Evolutionary conservation across 2,888 invertebrate genomes (phyloP).

Genomic region (Leucozona laternaria): DNA sequence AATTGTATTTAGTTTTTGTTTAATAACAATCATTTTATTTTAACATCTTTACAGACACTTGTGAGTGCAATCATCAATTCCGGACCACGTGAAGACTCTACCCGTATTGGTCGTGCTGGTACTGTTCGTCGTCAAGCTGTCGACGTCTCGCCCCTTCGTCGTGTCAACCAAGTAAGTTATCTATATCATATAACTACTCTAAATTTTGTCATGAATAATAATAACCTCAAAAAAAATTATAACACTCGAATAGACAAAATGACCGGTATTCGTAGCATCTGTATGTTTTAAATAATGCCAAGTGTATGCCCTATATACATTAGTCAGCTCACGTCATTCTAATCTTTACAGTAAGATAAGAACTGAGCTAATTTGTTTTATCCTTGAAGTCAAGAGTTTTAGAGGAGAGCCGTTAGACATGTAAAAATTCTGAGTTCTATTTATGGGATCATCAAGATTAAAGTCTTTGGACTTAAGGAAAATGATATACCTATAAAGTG

Average conservation of each 20-base stretch:
- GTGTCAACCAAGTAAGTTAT: constrained; percentile 93
- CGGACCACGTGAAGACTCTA: constrained; percentile 99
- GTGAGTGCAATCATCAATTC: constrained; percentile 99
- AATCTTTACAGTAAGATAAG: too few relatives aligned
- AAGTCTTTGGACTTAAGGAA: too few relatives aligned
- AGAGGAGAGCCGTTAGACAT: too few relatives aligned
- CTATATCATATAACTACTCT: neutral
- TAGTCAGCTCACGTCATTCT: too few relatives aligned
- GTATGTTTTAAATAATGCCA: constrained; percentile 61
- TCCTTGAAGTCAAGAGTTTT: too few relatives aligned
- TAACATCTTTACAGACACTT: constrained; percentile 86
- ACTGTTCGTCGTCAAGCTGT: constrained; percentile 99
- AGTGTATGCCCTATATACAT: constrained; percentile 80
- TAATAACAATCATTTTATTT: neutral
- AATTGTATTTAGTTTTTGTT: constrained; percentile 19
- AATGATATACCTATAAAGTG: too few relatives aligned
- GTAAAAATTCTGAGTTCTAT: too few relatives aligned
- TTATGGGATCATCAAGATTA: too few relatives aligned
- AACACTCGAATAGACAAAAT: constrained; percentile 77
- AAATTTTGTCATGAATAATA: constrained; percentile 67
- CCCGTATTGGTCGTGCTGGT: constrained; percentile 99
- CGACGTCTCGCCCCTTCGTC: constrained; percentile 98
- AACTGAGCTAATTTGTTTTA: too few relatives aligned
- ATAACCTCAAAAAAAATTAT: constrained; percentile 69
- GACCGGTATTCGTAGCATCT: constrained; percentile 80